Base-by-base conservation (phyloP, 2,113 vertebrate species). In the Bubo bubo region DNA sequence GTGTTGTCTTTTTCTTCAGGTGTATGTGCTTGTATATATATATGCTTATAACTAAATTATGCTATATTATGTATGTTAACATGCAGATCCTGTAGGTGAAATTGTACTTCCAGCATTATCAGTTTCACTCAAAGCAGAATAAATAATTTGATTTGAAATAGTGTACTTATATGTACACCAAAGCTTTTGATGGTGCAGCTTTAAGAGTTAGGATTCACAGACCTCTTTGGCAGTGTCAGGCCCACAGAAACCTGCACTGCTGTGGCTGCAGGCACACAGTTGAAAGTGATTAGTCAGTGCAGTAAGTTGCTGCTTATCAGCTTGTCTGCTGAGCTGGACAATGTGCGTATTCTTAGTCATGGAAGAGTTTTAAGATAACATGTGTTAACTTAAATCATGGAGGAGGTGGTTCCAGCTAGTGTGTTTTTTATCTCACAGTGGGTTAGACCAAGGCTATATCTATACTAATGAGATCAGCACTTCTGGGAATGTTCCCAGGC, bases 401-500 rank as follows among this genome's bases (percentile, higher is more conserved):
- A 63, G 85, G 70, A 82, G 66, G 43, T 75, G 66, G 35, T 72
- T 96, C 79, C 79, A 82, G 70, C 52, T 20, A 41, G 34, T 24
- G 62, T 75, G 52, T 26, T 19, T 19, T 90, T 55, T 92, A 43
- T 90, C 85, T 93, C 53, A 2, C 37, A 4, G n/a, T 72, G 59
- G 79, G 86, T 28, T n/a, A 70, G 88, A 84, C 72, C 72, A 63
- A 86, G 81, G 85, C 79, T 94, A 3, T 93, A 79, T 94, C 92
- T 85, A 18, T 70, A 15, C 58, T 93, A 67, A 95, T 95, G 95
- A 93, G 80, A 91, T 94, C 91, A 91, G 86, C 34, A 55, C 68
- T 88, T 86, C 79, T 94, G 94, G 85, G 86, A 89, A 77, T 37
- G 55, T 89, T 96, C 91, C 89, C 83, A 89, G 73, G 63, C 80